Evolutionary conservation across 2,113 vertebrate species (phyloP).

Genomic region (Antigone vipio): DNA sequence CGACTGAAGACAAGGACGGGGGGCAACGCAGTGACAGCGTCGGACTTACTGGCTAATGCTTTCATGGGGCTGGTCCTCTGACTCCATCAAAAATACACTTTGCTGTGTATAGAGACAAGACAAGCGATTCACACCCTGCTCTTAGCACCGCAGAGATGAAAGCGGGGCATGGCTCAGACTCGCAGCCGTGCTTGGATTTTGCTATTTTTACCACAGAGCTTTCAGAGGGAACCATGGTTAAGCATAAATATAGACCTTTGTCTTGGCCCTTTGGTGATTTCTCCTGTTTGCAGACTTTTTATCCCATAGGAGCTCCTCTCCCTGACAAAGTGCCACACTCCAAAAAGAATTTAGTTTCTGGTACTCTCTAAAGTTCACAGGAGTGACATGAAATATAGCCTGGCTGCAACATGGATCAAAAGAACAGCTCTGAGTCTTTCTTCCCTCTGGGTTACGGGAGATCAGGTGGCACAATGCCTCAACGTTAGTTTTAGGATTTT

Average conservation of each 20-base stretch:
- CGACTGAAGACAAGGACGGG: fast-evolving
- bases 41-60: not conserved
- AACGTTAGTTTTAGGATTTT: not conserved
- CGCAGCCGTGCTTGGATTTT: not conserved
- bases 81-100: not conserved
- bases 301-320: not conserved
- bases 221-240: not conserved
- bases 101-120: not conserved
- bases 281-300: not conserved
- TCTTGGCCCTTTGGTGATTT: not conserved
- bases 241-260: conserved; percentile 1
- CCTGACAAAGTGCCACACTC: not conserved
- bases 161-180: not conserved
- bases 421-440: not conserved
- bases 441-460: not conserved
- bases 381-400: not conserved
- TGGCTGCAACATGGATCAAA: not conserved
- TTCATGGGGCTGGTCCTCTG: not conserved
- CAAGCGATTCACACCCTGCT: not conserved
- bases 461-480: not conserved
- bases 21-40: not conserved
- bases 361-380: not conserved
- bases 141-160: not conserved
- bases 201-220: conserved; percentile 13
- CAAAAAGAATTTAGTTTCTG: not conserved